Conservation (phyloP, 2,888 invertebrate species). For the Pammene fasciana region DNA sequence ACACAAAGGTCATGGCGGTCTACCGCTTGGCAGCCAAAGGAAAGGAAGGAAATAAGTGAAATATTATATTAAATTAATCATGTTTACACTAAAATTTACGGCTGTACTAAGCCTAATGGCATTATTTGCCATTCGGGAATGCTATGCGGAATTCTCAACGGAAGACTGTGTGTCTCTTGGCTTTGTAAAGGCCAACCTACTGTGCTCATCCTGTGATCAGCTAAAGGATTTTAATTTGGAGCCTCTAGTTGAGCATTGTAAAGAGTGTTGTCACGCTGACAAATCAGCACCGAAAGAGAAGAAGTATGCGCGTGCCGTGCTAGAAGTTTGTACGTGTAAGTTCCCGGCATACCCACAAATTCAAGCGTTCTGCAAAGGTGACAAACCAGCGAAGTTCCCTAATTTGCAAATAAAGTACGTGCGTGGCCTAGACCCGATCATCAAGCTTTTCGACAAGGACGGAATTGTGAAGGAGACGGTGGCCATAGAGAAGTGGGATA, state of each 20-base stretch:
- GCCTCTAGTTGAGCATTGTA: constrained; percentile 87
- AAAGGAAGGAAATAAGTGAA: not conserved
- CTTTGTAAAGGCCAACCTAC: constrained; percentile 91
- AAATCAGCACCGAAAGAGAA: constrained; percentile 85
- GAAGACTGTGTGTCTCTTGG: constrained; percentile 94
- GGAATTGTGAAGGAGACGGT: constrained; percentile 93
- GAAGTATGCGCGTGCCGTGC: constrained; percentile 94
- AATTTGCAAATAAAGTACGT: constrained; percentile 96
- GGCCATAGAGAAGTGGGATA: constrained; percentile 99
- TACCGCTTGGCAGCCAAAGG: not conserved
- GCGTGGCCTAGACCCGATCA: constrained; percentile 96
- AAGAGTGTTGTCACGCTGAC: constrained; percentile 91
- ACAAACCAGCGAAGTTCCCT: constrained; percentile 93
- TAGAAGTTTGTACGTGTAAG: constrained; percentile 99
- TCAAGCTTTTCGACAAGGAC: constrained; percentile 93
- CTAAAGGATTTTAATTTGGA: constrained; percentile 89
- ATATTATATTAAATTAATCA: constrained; percentile 19
- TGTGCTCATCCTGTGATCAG: constrained; percentile 95
- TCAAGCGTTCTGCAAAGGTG: constrained; percentile 98
- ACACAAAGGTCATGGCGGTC: constrained; percentile 27
- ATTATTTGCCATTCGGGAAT: constrained; percentile 46
- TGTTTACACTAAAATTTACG: constrained; percentile 38
- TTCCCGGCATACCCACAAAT: constrained; percentile 99
- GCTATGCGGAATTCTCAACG: constrained; percentile 84
- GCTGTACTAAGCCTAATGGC: constrained; percentile 44